Conservation (phyloP, 1,140 invertebrate genomes). For the Apis mellifera region Amel_HAv3.1 CM009942.2:5216501-5217000, state of each 20-base stretch:
- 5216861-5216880: too few relatives aligned
- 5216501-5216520: constrained; percentile 30
- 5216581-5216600: constrained; percentile 17
- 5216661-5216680: constrained; percentile 12
- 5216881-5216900: too few relatives aligned
- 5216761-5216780: background rate
- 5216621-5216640: constrained; percentile 23
- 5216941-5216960: too few relatives aligned
- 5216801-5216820: too few relatives aligned
- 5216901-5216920: too few relatives aligned
- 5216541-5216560: constrained; percentile 39
- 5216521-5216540: constrained; percentile 56
- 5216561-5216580: constrained; percentile 44
- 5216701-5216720: background rate
- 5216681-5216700: constrained; percentile 23
- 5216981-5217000: too few relatives aligned
- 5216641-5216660: constrained; percentile 9
- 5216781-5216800: background rate
- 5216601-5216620: background rate
- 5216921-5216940: too few relatives aligned
- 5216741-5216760: background rate
- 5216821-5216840: too few relatives aligned
- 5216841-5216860: too few relatives aligned
- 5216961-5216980: too few relatives aligned
- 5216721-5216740: background rate